Conservation (phyloP, 2,113 vertebrate genomes). For the Micronycteris hirsuta region DNA sequence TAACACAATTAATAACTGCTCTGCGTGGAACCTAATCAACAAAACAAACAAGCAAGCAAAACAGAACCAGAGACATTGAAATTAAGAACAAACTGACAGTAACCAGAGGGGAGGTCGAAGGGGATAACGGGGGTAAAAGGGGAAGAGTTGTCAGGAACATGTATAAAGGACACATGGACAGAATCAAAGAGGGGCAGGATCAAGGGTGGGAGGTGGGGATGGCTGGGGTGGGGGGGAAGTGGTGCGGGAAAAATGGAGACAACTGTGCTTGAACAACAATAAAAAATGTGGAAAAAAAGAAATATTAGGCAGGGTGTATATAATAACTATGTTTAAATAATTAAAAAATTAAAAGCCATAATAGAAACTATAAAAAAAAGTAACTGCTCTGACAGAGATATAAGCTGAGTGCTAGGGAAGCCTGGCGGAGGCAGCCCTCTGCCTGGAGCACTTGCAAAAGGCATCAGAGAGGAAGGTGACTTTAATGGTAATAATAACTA, state of each 20-base stretch:
- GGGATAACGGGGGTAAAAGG: too few relatives aligned
- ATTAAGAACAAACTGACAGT: too few relatives aligned
- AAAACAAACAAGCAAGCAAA: too few relatives aligned
- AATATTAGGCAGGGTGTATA: not conserved
- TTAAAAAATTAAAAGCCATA: not conserved
- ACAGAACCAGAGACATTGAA: too few relatives aligned
- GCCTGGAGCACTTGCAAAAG: not conserved
- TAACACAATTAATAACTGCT: not conserved
- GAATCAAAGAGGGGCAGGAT: too few relatives aligned
- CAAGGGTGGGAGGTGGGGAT: too few relatives aligned
- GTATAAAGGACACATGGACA: too few relatives aligned
- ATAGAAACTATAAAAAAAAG: not conserved
- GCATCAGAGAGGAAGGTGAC: not conserved
- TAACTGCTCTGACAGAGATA: not conserved
- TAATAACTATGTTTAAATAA: not conserved
- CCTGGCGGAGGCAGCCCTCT: not conserved
- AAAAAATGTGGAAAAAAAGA: not conserved
- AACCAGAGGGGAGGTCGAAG: too few relatives aligned
- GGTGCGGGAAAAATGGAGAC: too few relatives aligned
- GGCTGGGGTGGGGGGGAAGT: too few relatives aligned
- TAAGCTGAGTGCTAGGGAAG: not conserved
- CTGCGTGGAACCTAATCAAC: not conserved
- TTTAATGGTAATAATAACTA: not conserved
- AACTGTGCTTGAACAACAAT: too few relatives aligned
- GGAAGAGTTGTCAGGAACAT: too few relatives aligned